Evolutionary conservation across 2,113 vertebrate genomes (phyloP), one percentile per base, ranked within the genome.

Genomic region (Cnemophilus loriae): DNA sequence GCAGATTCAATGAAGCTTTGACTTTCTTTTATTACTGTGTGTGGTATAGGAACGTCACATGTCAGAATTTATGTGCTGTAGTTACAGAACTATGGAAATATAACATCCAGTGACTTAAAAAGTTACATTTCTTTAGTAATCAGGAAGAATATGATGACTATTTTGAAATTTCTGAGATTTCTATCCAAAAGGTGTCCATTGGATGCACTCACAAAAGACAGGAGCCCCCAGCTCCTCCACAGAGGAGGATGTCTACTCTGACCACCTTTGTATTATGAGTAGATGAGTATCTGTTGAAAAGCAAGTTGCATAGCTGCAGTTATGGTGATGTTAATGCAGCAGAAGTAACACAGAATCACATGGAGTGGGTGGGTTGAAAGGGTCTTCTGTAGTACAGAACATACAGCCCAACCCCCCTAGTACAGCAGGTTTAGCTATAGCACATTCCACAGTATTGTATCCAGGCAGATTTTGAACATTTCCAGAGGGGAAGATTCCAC

Each of bases 161-260:
- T 37, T 59, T 26, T 60, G 32, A 80, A 26, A n/a, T 50, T 50
- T 35, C 30, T 84, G 61, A 35, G 26, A 55, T 79, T 79, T 46
- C 32, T 39, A 1, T 69, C 8, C 10, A n/a, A 42, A 61, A 70
- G 11, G 5, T 27, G 7, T 35, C 6, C 22, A 19, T 11, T 46
- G 69, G 32, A 46, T 1, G 3, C 11, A 68, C 1, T 4, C 1
- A 0, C 10, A 63, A 42, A 39, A 76, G 65, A 63, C 2, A 13
- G 37, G 20, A 75, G 13, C 3, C 22, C 33, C 6, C 3, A 49
- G 24, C 4, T 15, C 2, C 5, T 35, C 19, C 4, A 2, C 2
- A 33, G 37, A 41, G 15, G 19, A 41, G 3, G 3, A n/a, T 47
- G 9, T 63, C 41, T 3, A 5, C 2, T 49, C 26, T 57, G 32